Conservation (phyloP, 2,888 invertebrate species). For the Cyclophora albipunctata region DNA sequence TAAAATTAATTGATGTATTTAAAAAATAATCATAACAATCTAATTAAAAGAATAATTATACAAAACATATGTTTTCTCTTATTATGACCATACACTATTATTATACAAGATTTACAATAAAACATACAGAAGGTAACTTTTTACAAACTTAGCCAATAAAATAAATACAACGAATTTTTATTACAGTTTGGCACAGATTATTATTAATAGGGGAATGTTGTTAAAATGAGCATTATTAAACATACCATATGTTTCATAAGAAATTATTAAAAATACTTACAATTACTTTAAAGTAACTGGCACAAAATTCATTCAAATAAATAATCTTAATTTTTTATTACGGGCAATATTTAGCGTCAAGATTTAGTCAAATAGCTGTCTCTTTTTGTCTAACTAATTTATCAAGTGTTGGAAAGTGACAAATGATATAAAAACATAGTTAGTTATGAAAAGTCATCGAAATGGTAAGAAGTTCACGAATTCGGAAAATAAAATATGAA, state of each 20-base stretch:
- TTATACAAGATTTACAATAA: slow-evolving; percentile 49
- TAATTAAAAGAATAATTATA: slow-evolving; percentile 37
- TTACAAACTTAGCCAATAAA: slow-evolving; percentile 37
- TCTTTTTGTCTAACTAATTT: no score
- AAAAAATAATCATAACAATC: slow-evolving; percentile 52
- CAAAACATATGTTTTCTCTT: slow-evolving; percentile 31
- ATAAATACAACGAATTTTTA: slow-evolving; percentile 37
- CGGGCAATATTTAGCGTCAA: no score
- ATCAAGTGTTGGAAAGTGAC: no score
- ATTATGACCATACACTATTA: slow-evolving; percentile 23
- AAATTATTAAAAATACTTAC: slow-evolving; percentile 17
- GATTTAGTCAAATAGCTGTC: no score
- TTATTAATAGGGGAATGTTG: slow-evolving; percentile 28
- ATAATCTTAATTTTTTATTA: slow-evolving; percentile 4
- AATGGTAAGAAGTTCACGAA: no score
- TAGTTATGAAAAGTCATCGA: no score
- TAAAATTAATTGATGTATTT: slow-evolving; percentile 56
- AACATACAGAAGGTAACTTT: slow-evolving; percentile 55
- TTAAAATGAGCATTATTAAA: slow-evolving; percentile 50
- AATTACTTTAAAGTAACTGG: slow-evolving; percentile 55
- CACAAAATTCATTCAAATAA: slow-evolving; percentile 60
- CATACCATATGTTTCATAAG: slow-evolving; percentile 7
- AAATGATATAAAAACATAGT: no score
- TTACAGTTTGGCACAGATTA: slow-evolving; percentile 56
- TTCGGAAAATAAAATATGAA: no score